Percentiles rank a stretch among this genome's conserved stretches.
These are phyloP conservation scores for Ditula angustiorana DNA, from an alignment of 2,888 invertebrate species.

Conservation along the genomic window DNA sequence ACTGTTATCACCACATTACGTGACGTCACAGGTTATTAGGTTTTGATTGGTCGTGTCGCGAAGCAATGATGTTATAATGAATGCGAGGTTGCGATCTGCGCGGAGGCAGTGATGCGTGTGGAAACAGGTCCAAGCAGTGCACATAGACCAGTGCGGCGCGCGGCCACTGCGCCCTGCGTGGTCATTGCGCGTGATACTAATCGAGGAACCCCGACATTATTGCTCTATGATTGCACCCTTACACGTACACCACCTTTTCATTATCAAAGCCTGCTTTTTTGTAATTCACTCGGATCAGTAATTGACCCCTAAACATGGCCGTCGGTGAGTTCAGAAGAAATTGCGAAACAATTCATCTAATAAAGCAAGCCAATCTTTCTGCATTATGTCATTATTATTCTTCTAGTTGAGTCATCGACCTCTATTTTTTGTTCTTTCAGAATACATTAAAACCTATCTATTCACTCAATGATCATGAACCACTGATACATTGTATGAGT, in stretches of 20 bases:
- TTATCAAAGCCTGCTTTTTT: constrained; percentile 52
- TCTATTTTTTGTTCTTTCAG: constrained; percentile 10
- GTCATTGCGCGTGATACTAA: constrained; percentile 52
- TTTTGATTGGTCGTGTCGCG: constrained; percentile 17
- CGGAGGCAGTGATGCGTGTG: constrained; percentile 54
- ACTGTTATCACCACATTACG: constrained; percentile 40
- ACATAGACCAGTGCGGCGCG: constrained; percentile 34
- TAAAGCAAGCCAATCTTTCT: constrained; percentile 34
- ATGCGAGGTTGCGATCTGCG: constrained; percentile 40
- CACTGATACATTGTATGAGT: constrained; percentile 15
- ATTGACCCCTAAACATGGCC: constrained; percentile 38
- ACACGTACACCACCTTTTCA: constrained; percentile 54
- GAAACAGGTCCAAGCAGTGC: constrained; percentile 55
- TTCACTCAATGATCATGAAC: constrained; percentile 23
- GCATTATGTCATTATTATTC: constrained; percentile 36
- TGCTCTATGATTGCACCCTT: constrained; percentile 56
- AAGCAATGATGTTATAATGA: constrained; percentile 48
- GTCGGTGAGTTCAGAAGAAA: constrained; percentile 35
- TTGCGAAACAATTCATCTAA: constrained; percentile 39
- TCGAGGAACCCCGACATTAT: constrained; percentile 55
- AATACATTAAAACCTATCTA: constrained; percentile 27
- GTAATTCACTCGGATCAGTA: constrained; percentile 41
- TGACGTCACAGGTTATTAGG: constrained; percentile 30
- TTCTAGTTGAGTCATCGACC: constrained; percentile 21
- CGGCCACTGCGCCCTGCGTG: constrained; percentile 45